Evolutionary conservation across 1,140 invertebrate species (phyloP).

Genomic region (Lepidurus packardi): DNA sequence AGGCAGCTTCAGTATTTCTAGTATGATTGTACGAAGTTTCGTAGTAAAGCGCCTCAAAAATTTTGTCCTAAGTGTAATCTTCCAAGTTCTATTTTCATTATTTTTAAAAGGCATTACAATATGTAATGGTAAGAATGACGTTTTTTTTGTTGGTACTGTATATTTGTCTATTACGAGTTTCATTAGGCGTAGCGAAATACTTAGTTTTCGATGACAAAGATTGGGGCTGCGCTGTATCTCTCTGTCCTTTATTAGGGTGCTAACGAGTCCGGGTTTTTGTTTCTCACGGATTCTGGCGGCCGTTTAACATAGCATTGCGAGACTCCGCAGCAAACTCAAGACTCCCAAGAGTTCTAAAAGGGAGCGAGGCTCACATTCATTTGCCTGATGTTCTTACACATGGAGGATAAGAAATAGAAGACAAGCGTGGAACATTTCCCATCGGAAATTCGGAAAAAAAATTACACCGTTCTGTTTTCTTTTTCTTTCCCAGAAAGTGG

Average conservation of each 20-base stretch:
- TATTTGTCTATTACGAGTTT: background rate
- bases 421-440: slow-evolving; percentile 1
- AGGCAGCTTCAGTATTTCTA: no score
- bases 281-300: slow-evolving; percentile 17
- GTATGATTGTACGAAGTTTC: no score
- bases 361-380: no score
- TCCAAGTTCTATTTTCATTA: no score
- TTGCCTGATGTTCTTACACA: background rate
- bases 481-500: background rate
- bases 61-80: no score
- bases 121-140: no score
- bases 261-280: background rate
- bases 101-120: no score
- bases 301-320: slow-evolving; percentile 12
- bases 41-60: no score
- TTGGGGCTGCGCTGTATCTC: background rate
- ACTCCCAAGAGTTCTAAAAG: no score
- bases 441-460: background rate
- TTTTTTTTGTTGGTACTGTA: background rate
- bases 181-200: background rate
- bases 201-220: background rate
- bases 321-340: no score
- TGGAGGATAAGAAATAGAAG: background rate
- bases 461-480: background rate
- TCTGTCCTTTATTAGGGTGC: slow-evolving; percentile 1